Percentiles rank a stretch among this genome's conserved stretches.
phyloP scores from a whole-genome alignment of 2,113 vertebrate species.

The Oryctolagus cuniculus region mOryCun1.1 NC_091438.1:117432001-117432500 shows the following conservation, averaged over 20 bases:
- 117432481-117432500: background rate
- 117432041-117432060: background rate
- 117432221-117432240: background rate
- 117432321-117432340: background rate
- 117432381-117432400: background rate
- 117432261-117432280: background rate
- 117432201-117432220: rapidly evolving
- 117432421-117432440: background rate
- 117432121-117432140: background rate
- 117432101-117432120: background rate
- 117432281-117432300: background rate
- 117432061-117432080: background rate
- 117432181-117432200: background rate
- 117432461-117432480: background rate
- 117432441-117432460: background rate
- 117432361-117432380: too few species aligned
- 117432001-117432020: background rate
- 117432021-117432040: background rate
- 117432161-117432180: background rate
- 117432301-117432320: background rate
- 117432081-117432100: background rate
- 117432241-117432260: background rate
- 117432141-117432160: background rate
- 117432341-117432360: background rate
- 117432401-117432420: background rate